Evolutionary conservation across 2,797 vertebrate genomes (phyloP).

Genomic region (Prionace glauca): DNA sequence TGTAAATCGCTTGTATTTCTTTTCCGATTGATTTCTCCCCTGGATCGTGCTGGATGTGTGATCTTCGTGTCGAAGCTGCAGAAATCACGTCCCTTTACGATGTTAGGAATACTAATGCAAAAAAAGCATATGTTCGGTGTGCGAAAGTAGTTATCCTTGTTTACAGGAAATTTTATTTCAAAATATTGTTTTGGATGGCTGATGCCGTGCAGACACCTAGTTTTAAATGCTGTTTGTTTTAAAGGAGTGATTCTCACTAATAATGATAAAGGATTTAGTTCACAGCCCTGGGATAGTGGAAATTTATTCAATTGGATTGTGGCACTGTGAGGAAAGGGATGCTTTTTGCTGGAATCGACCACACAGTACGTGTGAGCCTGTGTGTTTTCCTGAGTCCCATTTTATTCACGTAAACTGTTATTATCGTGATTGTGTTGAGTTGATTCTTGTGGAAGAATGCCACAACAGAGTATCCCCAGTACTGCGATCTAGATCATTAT

Average conservation of each 20-base stretch:
- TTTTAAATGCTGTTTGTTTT: not conserved
- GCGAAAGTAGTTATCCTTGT: not conserved
- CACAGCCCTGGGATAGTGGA: not conserved
- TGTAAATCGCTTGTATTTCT: not conserved
- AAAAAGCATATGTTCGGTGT: not conserved
- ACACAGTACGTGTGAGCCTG: not conserved
- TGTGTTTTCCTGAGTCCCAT: not conserved
- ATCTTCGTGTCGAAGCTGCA: not conserved
- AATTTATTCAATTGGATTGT: not conserved
- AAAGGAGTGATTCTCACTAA: not conserved
- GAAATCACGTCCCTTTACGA: not conserved
- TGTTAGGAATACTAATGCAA: slow-evolving; percentile 16
- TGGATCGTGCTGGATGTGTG: not conserved
- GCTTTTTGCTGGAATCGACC: not conserved
- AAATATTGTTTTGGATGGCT: not conserved
- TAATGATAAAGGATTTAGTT: not conserved
- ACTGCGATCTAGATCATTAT: not conserved
- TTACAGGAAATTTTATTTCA: not conserved
- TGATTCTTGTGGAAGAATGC: slow-evolving; percentile 16
- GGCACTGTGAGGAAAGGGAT: not conserved
- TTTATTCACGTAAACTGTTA: not conserved
- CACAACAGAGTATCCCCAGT: not conserved
- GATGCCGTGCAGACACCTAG: not conserved
- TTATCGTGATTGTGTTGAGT: not conserved
- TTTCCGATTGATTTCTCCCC: not conserved